Evolutionary conservation across 92 coral and sea anemone species (phyloP), one percentile per base, ranked within the genome.

Genomic region (Actinernus sp.): DNA sequence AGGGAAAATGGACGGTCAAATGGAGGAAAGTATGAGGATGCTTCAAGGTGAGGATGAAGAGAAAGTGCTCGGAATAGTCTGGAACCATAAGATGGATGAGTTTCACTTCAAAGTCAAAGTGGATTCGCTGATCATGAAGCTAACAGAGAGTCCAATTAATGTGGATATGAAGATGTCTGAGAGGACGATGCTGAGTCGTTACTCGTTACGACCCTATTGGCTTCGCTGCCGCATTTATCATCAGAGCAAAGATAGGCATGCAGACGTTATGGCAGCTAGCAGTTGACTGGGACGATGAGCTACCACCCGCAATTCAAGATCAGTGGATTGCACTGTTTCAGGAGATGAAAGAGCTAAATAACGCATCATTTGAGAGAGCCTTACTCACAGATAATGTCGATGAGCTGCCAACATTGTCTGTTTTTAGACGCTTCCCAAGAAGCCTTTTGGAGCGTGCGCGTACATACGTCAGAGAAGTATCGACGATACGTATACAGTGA

Each of bases 261-360:
- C n/a, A n/a, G n/a, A n/a, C n/a, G n/a, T n/a, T 83, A 27, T 83
- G 85, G 85, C 68, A 55, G 44, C 14, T 52, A 22, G 86, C 86
- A 25, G 28, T 84, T 20, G 72, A 71, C 65, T 78, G 86, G 79
- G 87, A 80, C 51, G 84, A n/a, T n/a, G n/a, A n/a, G n/a, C n/a
- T n/a, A n/a, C n/a, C n/a, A n/a, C n/a, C n/a, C n/a, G n/a, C n/a
- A n/a, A n/a, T n/a, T n/a, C n/a, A n/a, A n/a, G n/a, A n/a, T n/a
- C n/a, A n/a, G n/a, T n/a, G n/a, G n/a, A n/a, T n/a, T n/a, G n/a
- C n/a, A n/a, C n/a, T n/a, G n/a, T n/a, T n/a, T n/a, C n/a, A n/a
- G n/a, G n/a, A n/a, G n/a, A n/a, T n/a, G n/a, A n/a, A n/a, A n/a
- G n/a, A n/a, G n/a, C n/a, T n/a, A n/a, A n/a, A n/a, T n/a, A n/a